Percentiles rank a stretch among this genome's conserved stretches.
Evolutionary conservation across 2,797 vertebrate species (phyloP).

Genomic region (Mormyrops attenuatus): DNA sequence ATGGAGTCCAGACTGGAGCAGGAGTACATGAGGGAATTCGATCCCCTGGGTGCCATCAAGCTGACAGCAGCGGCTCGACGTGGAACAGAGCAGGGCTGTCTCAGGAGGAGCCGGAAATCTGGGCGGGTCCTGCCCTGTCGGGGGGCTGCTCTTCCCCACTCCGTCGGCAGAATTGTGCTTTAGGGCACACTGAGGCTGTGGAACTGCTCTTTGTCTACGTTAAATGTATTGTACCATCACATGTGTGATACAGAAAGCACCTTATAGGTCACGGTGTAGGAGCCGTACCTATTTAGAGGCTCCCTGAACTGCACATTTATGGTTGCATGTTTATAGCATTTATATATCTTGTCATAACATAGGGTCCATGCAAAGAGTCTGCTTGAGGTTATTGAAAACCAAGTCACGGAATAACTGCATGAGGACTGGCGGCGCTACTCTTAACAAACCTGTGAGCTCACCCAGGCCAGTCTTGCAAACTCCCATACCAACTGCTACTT

Average conservation of each 20-base stretch:
- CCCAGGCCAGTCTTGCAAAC: neutral
- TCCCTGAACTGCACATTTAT: neutral
- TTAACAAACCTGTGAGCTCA: neutral
- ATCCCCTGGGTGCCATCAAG: neutral
- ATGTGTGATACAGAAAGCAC: neutral
- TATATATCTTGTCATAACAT: neutral
- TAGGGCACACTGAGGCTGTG: neutral
- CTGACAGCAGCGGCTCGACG: slow-evolving; percentile 10
- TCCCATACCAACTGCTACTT: neutral
- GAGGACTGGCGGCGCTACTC: neutral
- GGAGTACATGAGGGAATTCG: slow-evolving; percentile 19
- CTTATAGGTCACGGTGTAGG: neutral
- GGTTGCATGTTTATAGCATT: neutral
- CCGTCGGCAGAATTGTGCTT: neutral
- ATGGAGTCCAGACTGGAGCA: neutral
- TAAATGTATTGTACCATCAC: neutral
- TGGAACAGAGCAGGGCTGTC: slow-evolving; percentile 18
- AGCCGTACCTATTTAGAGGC: neutral
- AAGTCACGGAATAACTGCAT: neutral
- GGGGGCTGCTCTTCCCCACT: neutral
- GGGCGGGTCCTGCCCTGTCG: neutral
- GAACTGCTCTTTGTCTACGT: neutral
- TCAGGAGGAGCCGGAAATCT: neutral
- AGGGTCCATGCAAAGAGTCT: neutral
- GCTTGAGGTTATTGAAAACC: neutral